Evolutionary conservation across 2,797 vertebrate genomes (phyloP).

Genomic region (Sebastes hopkinsi): DNA sequence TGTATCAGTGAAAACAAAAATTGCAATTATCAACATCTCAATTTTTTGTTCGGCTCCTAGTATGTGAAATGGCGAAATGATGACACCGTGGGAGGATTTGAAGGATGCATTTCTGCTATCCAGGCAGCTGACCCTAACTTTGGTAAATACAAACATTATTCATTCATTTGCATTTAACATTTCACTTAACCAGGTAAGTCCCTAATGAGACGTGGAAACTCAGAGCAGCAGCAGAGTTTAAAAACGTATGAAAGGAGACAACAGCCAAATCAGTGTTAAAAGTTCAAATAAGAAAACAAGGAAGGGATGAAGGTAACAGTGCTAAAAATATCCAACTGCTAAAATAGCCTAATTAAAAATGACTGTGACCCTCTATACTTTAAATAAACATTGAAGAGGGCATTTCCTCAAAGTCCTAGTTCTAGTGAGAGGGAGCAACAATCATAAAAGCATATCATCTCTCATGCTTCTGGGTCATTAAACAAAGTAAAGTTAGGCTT

Average conservation of each 20-base stretch:
- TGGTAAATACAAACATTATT: constrained; percentile 77
- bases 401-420: neutral
- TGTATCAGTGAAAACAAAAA: neutral
- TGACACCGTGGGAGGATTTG: constrained; percentile 88
- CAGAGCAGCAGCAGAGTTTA: neutral
- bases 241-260: neutral
- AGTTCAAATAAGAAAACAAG: neutral
- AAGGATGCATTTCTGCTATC: constrained; percentile 86
- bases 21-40: neutral
- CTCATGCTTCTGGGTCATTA: neutral
- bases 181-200: neutral
- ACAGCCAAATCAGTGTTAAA: neutral
- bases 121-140: constrained; percentile 90
- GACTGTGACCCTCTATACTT: neutral
- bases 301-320: neutral
- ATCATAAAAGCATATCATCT: neutral
- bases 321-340: neutral
- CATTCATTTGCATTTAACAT: neutral
- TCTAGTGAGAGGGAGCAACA: neutral
- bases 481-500: neutral
- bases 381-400: neutral
- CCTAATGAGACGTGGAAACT: neutral
- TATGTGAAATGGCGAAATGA: constrained; percentile 89
- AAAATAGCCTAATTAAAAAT: constrained; percentile 9
- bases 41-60: constrained; percentile 54